Conservation (phyloP, 2,888 invertebrate genomes). For the Drosophila lacicola region DNA sequence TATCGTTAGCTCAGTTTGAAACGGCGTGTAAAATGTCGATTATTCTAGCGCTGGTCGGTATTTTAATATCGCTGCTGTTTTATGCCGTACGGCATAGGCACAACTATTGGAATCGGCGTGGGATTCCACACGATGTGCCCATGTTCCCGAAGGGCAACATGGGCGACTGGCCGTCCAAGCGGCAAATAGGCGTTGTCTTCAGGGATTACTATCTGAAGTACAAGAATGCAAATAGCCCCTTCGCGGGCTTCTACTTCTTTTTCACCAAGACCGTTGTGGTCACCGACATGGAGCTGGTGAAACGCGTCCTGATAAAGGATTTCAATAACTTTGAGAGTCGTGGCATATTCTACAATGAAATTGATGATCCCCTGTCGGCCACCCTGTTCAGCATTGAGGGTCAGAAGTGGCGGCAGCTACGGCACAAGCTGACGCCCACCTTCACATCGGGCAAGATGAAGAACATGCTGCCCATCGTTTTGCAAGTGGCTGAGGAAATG, state of each 20-base stretch:
- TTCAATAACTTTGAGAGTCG: conserved; percentile 80
- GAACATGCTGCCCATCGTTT: conserved; percentile 74
- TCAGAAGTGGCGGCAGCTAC: conserved; percentile 82
- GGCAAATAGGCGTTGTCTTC: conserved; percentile 50
- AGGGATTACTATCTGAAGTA: conserved; percentile 58
- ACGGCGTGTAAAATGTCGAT: conserved; percentile 48
- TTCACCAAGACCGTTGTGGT: conserved; percentile 58
- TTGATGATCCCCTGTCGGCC: conserved; percentile 83
- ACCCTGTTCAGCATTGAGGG: conserved; percentile 83
- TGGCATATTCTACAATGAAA: conserved; percentile 74
- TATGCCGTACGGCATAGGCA: conserved; percentile 46
- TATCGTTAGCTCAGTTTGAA: conserved; percentile 33
- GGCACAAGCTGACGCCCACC: conserved; percentile 81
- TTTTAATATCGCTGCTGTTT: conserved; percentile 41
- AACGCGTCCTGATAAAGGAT: conserved; percentile 77
- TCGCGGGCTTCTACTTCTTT: conserved; percentile 74
- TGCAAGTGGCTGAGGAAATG: conserved; percentile 67
- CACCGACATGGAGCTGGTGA: conserved; percentile 73
- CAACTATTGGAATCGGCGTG: conserved; percentile 71
- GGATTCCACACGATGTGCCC: conserved; percentile 69
- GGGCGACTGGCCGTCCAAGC: conserved; percentile 54
- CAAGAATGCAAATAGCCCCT: conserved; percentile 55
- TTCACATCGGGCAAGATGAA: conserved; percentile 84
- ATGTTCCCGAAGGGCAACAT: conserved; percentile 62
- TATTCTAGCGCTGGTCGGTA: conserved; percentile 44